Base-by-base conservation (phyloP, 2,888 invertebrate genomes). In the Helobdella robusta region DNA sequence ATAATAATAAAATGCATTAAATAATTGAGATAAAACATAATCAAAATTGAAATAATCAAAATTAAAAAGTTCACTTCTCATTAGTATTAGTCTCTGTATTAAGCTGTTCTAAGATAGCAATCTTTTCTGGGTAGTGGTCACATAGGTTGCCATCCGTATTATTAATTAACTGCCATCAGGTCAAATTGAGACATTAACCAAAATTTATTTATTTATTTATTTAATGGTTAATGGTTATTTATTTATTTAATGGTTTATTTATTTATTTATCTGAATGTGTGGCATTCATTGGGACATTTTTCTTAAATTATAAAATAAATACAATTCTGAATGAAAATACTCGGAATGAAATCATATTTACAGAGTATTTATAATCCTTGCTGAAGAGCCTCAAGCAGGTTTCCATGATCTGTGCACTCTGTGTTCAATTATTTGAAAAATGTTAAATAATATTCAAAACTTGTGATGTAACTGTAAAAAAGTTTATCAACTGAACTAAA, bases 121-220 rank as follows among this genome's bases (percentile, higher is more conserved):
- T 80, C 69, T 85, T 84, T 73, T 84, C 84, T 36, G 88, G 88
- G 80, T 88, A 88, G 68, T 86, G 84, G 59, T 84, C 82, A 77
- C 87, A 85, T 52, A 88, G 79, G 72, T 85, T 84, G 11, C 88
- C 88, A 72, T 81, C 82, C 34, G 79, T 79, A 77, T 88, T 88
- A 70, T 83, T 83, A 67, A 88, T 75, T n/a, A 81, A 73, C 82
- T 82, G 70, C n/a, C n/a, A n/a, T n/a, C n/a, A n/a, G n/a, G n/a
- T n/a, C n/a, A n/a, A n/a, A n/a, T n/a, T n/a, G n/a, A n/a, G n/a
- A n/a, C n/a, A n/a, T n/a, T n/a, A n/a, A n/a, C n/a, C n/a, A n/a
- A n/a, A n/a, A n/a, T n/a, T n/a, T n/a, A n/a, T n/a, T n/a, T n/a
- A n/a, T n/a, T 15, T 28, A 46, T 50, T 50, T 11, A 40, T n/a